Conservation (phyloP, 1,140 invertebrate genomes). For the Papilio xuthus region DNA sequence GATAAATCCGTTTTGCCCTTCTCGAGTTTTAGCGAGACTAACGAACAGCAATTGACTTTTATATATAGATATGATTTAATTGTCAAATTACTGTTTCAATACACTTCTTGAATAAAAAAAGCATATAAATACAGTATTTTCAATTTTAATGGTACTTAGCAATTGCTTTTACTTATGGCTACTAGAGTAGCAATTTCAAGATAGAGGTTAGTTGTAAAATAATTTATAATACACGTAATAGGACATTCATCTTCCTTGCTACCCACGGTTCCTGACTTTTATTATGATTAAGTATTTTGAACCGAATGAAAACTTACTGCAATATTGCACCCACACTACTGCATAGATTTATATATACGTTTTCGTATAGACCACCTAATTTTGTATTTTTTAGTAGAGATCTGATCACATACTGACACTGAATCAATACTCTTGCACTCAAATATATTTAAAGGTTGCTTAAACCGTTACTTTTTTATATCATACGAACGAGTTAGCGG, state of each 20-base stretch:
- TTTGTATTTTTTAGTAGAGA: background rate
- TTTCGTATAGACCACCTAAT: background rate
- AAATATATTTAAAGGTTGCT: too few relatives aligned
- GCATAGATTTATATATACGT: background rate
- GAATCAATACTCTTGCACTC: too few relatives aligned
- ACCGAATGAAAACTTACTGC: conserved; percentile 4
- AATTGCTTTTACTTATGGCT: background rate
- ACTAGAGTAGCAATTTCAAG: background rate
- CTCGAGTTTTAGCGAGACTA: too few relatives aligned
- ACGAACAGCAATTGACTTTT: too few relatives aligned
- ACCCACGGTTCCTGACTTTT: conserved; percentile 15
- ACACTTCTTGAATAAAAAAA: too few relatives aligned
- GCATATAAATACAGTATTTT: too few relatives aligned
- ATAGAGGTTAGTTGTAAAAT: background rate
- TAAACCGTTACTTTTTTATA: too few relatives aligned
- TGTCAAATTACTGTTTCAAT: too few relatives aligned
- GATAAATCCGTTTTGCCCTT: too few relatives aligned
- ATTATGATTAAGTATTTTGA: conserved; percentile 15
- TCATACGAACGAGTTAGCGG: too few relatives aligned
- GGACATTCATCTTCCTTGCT: conserved; percentile 16
- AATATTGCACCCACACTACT: background rate
- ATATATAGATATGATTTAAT: too few relatives aligned
- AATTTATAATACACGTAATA: conserved; percentile 15
- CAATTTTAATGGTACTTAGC: background rate
- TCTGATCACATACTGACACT: too few relatives aligned